A percentile compares a stretch with the other conserved stretches of the same genome.
Evolutionary conservation across 2,797 vertebrate species (phyloP).

Genomic region (Syndactyla subalaris): DNA sequence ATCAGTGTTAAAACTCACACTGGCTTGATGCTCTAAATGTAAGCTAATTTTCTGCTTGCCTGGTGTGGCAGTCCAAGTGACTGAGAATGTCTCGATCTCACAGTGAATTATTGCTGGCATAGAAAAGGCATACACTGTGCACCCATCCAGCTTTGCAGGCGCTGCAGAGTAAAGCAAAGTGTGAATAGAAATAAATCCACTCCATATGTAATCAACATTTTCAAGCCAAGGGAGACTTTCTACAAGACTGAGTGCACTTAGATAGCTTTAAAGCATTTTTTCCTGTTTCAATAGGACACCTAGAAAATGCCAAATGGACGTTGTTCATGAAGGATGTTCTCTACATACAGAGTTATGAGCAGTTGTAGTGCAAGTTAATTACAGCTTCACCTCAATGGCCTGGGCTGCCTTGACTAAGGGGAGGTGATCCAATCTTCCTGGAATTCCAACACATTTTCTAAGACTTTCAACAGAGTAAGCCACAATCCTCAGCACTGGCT

Average conservation of each 20-base stretch:
- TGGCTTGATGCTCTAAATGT: not conserved
- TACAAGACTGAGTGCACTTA: rapidly evolving
- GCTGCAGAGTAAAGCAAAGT: constrained; percentile 11
- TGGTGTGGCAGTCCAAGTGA: constrained; percentile 67
- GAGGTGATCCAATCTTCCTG: not conserved
- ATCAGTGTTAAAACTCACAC: not conserved
- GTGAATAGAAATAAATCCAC: not conserved
- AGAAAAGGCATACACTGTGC: constrained; percentile 37
- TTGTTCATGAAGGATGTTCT: not conserved
- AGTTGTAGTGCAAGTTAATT: not conserved
- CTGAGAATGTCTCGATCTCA: constrained; percentile 30
- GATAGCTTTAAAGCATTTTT: rapidly evolving
- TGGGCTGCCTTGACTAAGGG: too few relatives aligned
- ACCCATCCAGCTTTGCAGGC: constrained; percentile 61
- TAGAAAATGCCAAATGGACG: rapidly evolving
- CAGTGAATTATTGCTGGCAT: constrained; percentile 53
- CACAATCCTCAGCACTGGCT: rapidly evolving
- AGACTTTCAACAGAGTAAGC: not conserved
- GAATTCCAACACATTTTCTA: not conserved
- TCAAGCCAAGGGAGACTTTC: not conserved
- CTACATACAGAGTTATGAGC: too few relatives aligned
- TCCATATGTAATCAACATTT: not conserved
- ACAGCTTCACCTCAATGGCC: not conserved
- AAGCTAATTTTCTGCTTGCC: constrained; percentile 42
- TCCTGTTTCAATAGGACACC: not conserved